Evolutionary conservation across 2,888 invertebrate genomes (phyloP).

Genomic region (Chydorus sphaericus): DNA sequence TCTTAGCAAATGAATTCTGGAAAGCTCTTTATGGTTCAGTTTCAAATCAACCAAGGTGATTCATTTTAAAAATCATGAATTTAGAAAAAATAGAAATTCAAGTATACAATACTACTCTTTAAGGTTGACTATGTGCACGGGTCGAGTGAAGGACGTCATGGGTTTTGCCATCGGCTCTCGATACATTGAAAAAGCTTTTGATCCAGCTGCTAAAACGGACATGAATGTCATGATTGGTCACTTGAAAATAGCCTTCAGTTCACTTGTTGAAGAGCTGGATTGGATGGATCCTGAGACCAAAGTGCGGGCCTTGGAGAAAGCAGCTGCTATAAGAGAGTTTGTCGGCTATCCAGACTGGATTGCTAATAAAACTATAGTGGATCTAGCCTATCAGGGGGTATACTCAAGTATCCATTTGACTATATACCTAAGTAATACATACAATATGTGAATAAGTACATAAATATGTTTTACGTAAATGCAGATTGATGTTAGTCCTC

Average conservation of each 20-base stretch:
- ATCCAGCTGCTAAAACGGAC: conserved; percentile 18
- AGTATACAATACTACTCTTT: neutral
- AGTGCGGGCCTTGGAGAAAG: conserved; percentile 26
- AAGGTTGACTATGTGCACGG: conserved; percentile 20
- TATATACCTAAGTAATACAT: too few species aligned
- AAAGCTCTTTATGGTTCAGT: conserved; percentile 19
- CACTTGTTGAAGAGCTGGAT: conserved; percentile 18
- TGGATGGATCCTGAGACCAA: conserved; percentile 29
- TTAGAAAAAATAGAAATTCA: too few species aligned
- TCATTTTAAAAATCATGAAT: too few species aligned
- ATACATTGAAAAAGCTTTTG: conserved; percentile 21
- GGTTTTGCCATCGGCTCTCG: conserved; percentile 21
- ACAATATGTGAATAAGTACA: too few species aligned
- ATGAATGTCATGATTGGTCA: conserved; percentile 13
- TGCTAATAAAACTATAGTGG: conserved; percentile 35
- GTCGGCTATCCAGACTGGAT: conserved; percentile 30
- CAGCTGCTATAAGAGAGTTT: conserved; percentile 26
- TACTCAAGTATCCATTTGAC: neutral
- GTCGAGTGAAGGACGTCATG: conserved; percentile 19
- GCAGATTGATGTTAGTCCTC: neutral
- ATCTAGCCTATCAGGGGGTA: conserved; percentile 54
- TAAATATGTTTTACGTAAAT: too few species aligned
- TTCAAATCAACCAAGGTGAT: conserved; percentile 18
- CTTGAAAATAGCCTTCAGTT: conserved; percentile 11
- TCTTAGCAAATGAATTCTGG: conserved; percentile 20